phyloP scores from a whole-genome alignment of 2,888 invertebrate genomes.

The Craniophora ligustri region DNA sequence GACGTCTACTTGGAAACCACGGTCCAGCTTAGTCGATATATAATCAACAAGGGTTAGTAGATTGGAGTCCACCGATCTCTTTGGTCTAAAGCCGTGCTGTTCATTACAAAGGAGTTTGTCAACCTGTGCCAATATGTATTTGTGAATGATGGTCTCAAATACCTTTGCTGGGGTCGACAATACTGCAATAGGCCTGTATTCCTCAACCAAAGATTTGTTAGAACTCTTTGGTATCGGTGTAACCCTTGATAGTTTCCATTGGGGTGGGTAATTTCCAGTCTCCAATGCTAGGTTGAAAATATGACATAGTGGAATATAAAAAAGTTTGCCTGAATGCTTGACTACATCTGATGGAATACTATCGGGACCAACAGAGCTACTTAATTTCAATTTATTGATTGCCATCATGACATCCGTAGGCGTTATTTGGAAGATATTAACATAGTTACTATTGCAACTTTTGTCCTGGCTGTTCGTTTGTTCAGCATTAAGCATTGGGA shows the following conservation, averaged over 20 bases:
- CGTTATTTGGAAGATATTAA: too few relatives aligned
- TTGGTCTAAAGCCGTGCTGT: neutral
- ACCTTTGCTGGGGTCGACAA: neutral
- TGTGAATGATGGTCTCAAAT: neutral
- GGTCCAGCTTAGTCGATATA: neutral
- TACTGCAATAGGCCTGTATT: slow-evolving; percentile 1
- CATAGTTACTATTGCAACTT: too few relatives aligned
- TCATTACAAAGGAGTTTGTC: neutral
- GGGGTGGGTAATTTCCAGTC: neutral
- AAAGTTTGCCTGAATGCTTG: too few relatives aligned
- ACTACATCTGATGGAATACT: too few relatives aligned
- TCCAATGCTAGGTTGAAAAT: neutral
- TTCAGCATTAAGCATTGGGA: too few relatives aligned
- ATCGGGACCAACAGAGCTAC: too few relatives aligned
- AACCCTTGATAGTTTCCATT: neutral
- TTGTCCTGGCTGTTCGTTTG: too few relatives aligned
- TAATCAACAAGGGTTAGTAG: neutral
- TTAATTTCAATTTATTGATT: too few relatives aligned
- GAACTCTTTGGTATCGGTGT: neutral
- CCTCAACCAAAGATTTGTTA: neutral
- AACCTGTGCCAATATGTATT: neutral
- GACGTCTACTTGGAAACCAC: neutral
- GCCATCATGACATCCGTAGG: too few relatives aligned
- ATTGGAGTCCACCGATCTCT: neutral
- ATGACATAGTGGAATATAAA: neutral